These are phyloP conservation scores for Achlya flavicornis DNA, from an alignment of 2,888 invertebrate species.

Conservation along the genomic window DNA sequence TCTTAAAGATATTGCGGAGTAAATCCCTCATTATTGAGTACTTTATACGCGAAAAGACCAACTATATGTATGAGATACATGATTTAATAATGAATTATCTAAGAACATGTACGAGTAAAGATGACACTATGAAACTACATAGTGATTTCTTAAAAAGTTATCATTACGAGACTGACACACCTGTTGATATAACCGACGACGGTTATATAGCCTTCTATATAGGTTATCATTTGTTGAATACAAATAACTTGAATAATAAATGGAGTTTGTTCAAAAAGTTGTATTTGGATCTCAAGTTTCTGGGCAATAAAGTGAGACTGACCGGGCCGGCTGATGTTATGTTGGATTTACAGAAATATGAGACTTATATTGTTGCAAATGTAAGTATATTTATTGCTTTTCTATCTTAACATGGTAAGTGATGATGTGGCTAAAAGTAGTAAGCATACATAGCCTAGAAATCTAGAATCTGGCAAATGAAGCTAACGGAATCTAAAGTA, in stretches of 20 bases:
- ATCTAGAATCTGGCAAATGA: too few relatives aligned
- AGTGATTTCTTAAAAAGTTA: slow-evolving; percentile 84
- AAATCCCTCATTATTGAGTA: slow-evolving; percentile 87
- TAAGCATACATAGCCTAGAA: too few relatives aligned
- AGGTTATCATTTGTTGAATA: slow-evolving; percentile 87
- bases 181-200: slow-evolving; percentile 86
- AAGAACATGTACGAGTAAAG: slow-evolving; percentile 67
- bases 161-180: slow-evolving; percentile 74
- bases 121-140: slow-evolving; percentile 80
- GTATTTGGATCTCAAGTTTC: slow-evolving; percentile 87
- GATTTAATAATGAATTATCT: slow-evolving; percentile 87
- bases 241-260: slow-evolving; percentile 68
- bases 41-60: slow-evolving; percentile 84
- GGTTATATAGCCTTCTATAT: slow-evolving; percentile 89
- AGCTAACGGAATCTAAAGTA: too few relatives aligned
- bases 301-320: slow-evolving; percentile 87
- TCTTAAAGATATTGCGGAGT: slow-evolving; percentile 85
- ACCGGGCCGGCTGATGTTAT: slow-evolving; percentile 88
- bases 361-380: slow-evolving; percentile 79
- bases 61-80: slow-evolving; percentile 88
- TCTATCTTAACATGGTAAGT: too few relatives aligned
- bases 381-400: slow-evolving; percentile 57
- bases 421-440: too few relatives aligned
- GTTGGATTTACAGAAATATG: slow-evolving; percentile 86
- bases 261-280: slow-evolving; percentile 83